phyloP scores from a whole-genome alignment of 2,113 vertebrate genomes.

The Pogona vitticeps region DNA sequence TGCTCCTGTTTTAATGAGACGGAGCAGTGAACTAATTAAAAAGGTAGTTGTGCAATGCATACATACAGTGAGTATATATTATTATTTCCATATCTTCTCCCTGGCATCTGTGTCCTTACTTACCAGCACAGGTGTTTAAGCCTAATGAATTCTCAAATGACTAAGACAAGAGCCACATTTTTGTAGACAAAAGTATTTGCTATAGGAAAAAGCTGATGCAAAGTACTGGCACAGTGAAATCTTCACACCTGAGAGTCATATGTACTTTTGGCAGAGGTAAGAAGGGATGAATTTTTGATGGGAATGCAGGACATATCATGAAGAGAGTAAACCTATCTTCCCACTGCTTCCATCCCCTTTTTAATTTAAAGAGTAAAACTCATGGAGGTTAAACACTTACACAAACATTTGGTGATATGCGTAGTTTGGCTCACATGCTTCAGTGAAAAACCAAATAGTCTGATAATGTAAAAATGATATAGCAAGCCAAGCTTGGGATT shows the following conservation, averaged over 20 bases:
- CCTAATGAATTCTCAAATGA: background rate
- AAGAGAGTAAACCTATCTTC: background rate
- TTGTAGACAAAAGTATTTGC: background rate
- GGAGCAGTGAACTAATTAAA: background rate
- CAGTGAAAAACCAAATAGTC: background rate
- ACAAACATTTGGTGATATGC: background rate
- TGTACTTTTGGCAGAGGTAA: background rate
- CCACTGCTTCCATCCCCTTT: background rate
- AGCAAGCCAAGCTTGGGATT: background rate
- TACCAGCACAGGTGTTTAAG: background rate
- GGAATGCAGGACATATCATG: background rate
- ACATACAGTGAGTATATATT: background rate
- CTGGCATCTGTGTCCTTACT: background rate
- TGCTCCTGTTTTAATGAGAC: slow-evolving; percentile 12
- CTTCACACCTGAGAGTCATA: background rate
- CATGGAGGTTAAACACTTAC: background rate
- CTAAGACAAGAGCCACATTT: background rate
- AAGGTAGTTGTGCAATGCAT: fast-evolving
- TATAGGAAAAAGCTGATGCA: background rate
- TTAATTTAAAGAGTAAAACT: background rate
- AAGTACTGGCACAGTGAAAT: background rate
- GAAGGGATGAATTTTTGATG: background rate
- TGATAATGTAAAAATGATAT: background rate
- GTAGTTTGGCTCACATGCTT: background rate
- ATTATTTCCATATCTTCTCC: fast-evolving